Base-by-base conservation (phyloP, 2,113 vertebrate species). In the Gymnogyps californianus region DNA sequence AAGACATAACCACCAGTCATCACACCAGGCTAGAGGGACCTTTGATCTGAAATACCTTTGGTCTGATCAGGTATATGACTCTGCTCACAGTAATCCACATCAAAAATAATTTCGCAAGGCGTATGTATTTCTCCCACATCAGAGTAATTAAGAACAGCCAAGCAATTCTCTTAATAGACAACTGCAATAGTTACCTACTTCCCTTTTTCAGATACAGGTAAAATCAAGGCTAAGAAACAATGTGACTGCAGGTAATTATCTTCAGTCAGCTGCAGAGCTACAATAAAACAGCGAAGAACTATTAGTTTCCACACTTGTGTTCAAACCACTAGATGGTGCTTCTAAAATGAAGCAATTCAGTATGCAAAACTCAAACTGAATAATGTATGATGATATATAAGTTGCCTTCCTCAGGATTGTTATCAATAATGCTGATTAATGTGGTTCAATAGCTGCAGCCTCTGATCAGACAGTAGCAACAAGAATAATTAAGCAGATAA, bases 261-360 rank as follows among this genome's bases (percentile, higher is more conserved):
- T 49, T 75, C 52, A 89, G 61, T 36, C 66, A 91, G 74, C 61
- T 79, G 81, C 61, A 61, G 25, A 76, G 28, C 44, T 49, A 65
- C 57, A 83, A 49, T 6, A 67, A 28, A 95, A n/a, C 19, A 61
- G 28, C 3, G 1, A 91, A 87, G 78, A 89, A 83, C 61, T 55
- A 71, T 51, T 59, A 70, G 49, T 62, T 93, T 74, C 84, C 44
- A 77, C n/a, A 61, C 66, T 29, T 76, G 58, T 51, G 19, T 86
- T 88, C 75, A 90, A 96, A 58, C 96, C 96, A 96, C 96, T 96
- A 96, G 96, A 95, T 96, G 96, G 96, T 91, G 96, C 95, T 92
- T 97, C 82, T 77, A 46, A 95, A 96, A 94, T 76, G 52, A 95
- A 94, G 49, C 66, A 76, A 79, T 91, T 65, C 81, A 40, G 24